Percentiles rank a stretch among this genome's conserved stretches.
Conservation (phyloP, 1,140 invertebrate genomes). For the Paracyclopina nana region DNA sequence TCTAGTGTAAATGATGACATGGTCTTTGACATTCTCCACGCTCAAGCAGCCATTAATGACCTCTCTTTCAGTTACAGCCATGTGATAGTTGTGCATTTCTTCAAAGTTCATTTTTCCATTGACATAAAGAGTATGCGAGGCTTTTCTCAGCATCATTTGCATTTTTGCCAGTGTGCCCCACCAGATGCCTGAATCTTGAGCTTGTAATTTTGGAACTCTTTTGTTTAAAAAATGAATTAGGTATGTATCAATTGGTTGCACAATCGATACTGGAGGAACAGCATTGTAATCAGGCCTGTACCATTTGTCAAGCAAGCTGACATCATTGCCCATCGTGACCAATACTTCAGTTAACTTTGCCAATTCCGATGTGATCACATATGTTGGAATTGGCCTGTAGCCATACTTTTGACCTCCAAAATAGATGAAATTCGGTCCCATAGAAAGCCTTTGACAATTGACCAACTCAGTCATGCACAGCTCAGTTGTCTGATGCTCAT, state of each 20-base stretch:
- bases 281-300: conserved; percentile 91
- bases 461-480: conserved; percentile 94
- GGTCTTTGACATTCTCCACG: conserved; percentile 85
- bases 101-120: conserved; percentile 71
- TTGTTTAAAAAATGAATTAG: conserved; percentile 15
- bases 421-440: conserved; percentile 95
- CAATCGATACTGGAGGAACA: conserved; percentile 29
- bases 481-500: conserved; percentile 97
- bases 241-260: conserved; percentile 32
- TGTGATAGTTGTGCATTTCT: conserved; percentile 92
- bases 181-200: conserved; percentile 88
- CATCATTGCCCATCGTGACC: conserved; percentile 52
- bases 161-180: conserved; percentile 90
- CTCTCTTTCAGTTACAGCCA: conserved; percentile 98
- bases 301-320: conserved; percentile 71
- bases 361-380: conserved; percentile 75
- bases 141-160: conserved; percentile 81
- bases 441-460: conserved; percentile 87
- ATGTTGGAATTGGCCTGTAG: conserved; percentile 86
- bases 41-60: conserved; percentile 85
- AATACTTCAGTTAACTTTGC: conserved; percentile 65
- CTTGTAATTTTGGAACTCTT: conserved; percentile 78
- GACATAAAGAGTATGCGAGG: conserved; percentile 59
- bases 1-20: conserved; percentile 82
- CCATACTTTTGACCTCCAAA: conserved; percentile 96